Conservation (phyloP, 2,797 vertebrate genomes). For the Danio kyathit region DNA sequence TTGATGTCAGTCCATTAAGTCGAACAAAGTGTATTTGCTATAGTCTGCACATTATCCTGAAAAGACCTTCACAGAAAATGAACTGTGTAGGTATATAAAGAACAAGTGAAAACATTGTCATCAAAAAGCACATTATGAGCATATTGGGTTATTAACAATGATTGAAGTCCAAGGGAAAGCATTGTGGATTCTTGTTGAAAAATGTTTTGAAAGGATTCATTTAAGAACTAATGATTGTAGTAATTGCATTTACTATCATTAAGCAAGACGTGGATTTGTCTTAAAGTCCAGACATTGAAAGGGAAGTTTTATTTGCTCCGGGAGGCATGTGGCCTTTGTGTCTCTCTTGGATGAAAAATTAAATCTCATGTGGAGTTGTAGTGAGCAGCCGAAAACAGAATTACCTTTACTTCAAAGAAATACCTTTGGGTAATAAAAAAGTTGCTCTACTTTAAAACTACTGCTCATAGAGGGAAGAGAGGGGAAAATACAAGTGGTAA, state of each 20-base stretch:
- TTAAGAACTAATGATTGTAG: neutral
- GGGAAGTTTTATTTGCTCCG: neutral
- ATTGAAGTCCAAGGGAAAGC: neutral
- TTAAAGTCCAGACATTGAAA: neutral
- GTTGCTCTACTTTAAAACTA: constrained; percentile 18
- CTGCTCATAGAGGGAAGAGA: neutral
- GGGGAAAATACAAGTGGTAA: neutral
- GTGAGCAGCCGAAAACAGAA: constrained; percentile 1
- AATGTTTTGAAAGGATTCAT: neutral
- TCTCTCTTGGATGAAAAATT: neutral
- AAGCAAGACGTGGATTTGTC: neutral
- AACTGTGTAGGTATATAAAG: neutral
- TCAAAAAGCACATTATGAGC: neutral
- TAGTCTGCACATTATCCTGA: neutral
- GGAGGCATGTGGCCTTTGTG: neutral
- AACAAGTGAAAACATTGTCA: neutral
- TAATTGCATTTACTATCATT: neutral
- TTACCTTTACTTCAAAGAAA: constrained; percentile 37
- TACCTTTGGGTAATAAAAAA: constrained; percentile 20
- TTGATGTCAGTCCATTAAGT: constrained; percentile 23
- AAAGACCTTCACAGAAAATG: neutral
- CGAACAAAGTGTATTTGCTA: neutral
- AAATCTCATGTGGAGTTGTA: constrained; percentile 11
- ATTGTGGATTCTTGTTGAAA: neutral
- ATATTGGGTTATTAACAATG: neutral